Percentiles rank a stretch among this genome's conserved stretches.
These are phyloP conservation scores for Mesocentrotus franciscanus DNA, from an alignment of 53 echinoderm and acorn worm genomes.

Conservation along the genomic window DNA sequence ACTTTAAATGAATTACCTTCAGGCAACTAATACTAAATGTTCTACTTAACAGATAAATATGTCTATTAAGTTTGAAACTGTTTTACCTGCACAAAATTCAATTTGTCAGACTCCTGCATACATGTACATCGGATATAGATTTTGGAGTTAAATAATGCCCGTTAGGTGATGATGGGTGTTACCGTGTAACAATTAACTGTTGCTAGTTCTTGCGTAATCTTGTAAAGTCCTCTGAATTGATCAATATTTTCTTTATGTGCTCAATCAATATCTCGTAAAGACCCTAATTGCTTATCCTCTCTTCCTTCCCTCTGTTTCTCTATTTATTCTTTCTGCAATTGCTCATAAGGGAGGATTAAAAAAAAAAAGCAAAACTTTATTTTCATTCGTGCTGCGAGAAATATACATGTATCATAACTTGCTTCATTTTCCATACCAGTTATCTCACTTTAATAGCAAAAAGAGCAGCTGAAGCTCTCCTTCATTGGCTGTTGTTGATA, in stretches of 20 bases:
- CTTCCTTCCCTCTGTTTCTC: neutral
- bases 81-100: neutral
- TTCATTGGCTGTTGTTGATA: neutral
- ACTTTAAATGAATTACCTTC: no score
- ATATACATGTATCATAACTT: neutral
- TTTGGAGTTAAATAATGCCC: neutral
- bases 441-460: neutral
- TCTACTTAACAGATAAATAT: neutral
- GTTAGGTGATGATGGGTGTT: neutral
- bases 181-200: no score
- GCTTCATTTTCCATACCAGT: neutral
- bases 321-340: neutral
- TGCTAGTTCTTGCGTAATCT: neutral
- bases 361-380: no score
- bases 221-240: neutral
- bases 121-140: neutral
- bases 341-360: neutral
- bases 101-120: neutral
- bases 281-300: neutral
- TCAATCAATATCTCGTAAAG: neutral
- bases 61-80: neutral
- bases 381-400: neutral
- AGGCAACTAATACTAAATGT: no score
- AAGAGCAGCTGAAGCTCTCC: neutral
- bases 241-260: conserved; percentile 11